phyloP scores from a whole-genome alignment of 1,140 invertebrate species.

The Pseudomyrmex flavicornis region DNA sequence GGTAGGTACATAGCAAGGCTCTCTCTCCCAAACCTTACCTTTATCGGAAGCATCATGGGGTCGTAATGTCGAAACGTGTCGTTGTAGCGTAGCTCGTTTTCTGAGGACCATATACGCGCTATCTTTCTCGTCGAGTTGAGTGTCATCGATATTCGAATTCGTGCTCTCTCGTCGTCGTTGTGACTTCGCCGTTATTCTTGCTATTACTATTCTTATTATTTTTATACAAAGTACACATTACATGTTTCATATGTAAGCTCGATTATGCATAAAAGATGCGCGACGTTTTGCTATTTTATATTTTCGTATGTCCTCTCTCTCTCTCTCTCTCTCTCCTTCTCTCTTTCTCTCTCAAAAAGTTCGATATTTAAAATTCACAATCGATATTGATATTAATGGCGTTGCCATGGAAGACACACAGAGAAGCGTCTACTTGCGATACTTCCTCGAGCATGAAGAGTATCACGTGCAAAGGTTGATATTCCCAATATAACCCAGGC shows the following conservation, averaged over 20 bases:
- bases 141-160: slow-evolving; percentile 38
- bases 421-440: slow-evolving; percentile 17
- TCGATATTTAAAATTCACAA: slow-evolving; percentile 44
- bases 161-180: neutral
- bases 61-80: slow-evolving; percentile 62
- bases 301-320: neutral
- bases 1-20: slow-evolving; percentile 45
- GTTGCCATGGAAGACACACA: slow-evolving; percentile 17
- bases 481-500: slow-evolving; percentile 33
- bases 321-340: too few relatives aligned
- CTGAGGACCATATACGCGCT: neutral
- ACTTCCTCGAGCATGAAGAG: slow-evolving; percentile 31
- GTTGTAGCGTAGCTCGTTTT: slow-evolving; percentile 16
- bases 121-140: neutral
- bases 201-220: too few relatives aligned
- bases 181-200: too few relatives aligned
- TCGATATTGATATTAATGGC: slow-evolving; percentile 45
- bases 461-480: slow-evolving; percentile 33
- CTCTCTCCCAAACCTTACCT: neutral
- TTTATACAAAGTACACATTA: too few relatives aligned
- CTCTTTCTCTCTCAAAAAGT: neutral
- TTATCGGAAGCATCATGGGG: slow-evolving; percentile 44
- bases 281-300: too few relatives aligned
- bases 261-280: too few relatives aligned
- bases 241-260: too few relatives aligned